Conservation (phyloP, 2,888 invertebrate genomes). For the Amblyjoppa proteus region DNA sequence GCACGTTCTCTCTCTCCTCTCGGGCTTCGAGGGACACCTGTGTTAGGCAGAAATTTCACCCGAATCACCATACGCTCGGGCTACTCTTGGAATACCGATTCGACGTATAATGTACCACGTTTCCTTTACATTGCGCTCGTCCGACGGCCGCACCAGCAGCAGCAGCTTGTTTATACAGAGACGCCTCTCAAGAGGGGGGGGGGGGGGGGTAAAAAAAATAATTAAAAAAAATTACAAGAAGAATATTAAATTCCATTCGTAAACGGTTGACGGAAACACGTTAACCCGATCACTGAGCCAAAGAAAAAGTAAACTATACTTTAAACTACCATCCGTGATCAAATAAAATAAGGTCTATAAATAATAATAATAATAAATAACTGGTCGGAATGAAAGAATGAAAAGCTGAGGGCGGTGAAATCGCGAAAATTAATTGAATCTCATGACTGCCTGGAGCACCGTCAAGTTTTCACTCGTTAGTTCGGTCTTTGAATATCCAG, state of each 20-base stretch:
- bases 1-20: constrained; percentile 23
- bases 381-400: not conserved
- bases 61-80: constrained; percentile 65
- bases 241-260: constrained; percentile 30
- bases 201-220: not conserved
- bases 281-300: not conserved
- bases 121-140: constrained; percentile 33
- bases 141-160: constrained; percentile 20
- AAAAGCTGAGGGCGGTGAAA: constrained; percentile 40
- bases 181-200: not conserved
- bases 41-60: constrained; percentile 63
- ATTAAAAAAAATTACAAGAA: constrained; percentile 14
- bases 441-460: constrained; percentile 38
- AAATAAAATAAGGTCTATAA: not conserved
- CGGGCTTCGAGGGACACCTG: constrained; percentile 54
- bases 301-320: not conserved
- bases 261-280: not conserved
- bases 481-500: constrained; percentile 24
- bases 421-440: constrained; percentile 56
- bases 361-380: not conserved
- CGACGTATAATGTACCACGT: constrained; percentile 35
- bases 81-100: constrained; percentile 62
- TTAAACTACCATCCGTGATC: not conserved
- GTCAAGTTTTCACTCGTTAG: constrained; percentile 39
- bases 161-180: constrained; percentile 14